Evolutionary conservation across 2,113 vertebrate species (phyloP).

Genomic region (Malurus elegans): DNA sequence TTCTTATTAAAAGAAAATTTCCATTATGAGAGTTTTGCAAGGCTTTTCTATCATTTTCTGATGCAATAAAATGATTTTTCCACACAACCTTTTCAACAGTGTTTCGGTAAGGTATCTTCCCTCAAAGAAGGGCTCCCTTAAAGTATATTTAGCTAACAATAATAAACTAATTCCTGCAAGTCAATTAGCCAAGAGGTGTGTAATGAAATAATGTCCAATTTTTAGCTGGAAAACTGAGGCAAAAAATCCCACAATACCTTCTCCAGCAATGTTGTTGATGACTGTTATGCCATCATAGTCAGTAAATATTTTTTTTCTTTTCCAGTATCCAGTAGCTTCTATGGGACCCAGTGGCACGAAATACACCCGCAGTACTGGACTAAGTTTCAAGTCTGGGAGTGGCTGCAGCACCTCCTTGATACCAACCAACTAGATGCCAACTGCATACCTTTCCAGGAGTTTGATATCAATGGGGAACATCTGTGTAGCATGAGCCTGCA

Average conservation of each 20-base stretch:
- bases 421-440: slow-evolving; percentile 92
- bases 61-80: not conserved
- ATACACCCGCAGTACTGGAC: slow-evolving; percentile 93
- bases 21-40: not conserved
- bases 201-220: not conserved
- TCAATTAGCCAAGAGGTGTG: not conserved
- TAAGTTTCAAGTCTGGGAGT: slow-evolving; percentile 98
- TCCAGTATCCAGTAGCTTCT: slow-evolving; percentile 77
- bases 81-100: not conserved
- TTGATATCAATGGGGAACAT: slow-evolving; percentile 90
- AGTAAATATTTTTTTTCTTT: not conserved
- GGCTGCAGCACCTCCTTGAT: slow-evolving; percentile 96
- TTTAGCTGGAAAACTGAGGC: not conserved
- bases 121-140: not conserved
- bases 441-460: slow-evolving; percentile 92
- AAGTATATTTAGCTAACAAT: not conserved
- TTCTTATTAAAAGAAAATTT: not conserved
- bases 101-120: not conserved
- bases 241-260: not conserved
- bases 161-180: not conserved
- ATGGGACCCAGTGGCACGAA: slow-evolving; percentile 85
- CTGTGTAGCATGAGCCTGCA: slow-evolving; percentile 90
- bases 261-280: not conserved
- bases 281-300: not conserved
- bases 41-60: not conserved